Percentiles rank a stretch among this genome's conserved stretches.
These are phyloP conservation scores for Candoia aspera DNA, from an alignment of 2,113 vertebrate species.

Conservation along the genomic window DNA sequence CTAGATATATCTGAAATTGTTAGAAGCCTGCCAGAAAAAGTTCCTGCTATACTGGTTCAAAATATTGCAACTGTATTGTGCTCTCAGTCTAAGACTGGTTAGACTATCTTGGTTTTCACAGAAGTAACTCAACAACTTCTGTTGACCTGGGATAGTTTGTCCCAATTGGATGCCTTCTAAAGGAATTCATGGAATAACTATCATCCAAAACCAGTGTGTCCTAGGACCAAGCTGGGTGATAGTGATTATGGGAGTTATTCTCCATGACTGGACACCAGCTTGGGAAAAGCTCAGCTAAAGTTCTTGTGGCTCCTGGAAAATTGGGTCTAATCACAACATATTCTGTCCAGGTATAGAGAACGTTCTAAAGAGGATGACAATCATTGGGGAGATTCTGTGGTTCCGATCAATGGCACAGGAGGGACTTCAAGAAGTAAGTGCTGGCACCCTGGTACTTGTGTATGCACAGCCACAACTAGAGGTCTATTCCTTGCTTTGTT, in stretches of 20 bases:
- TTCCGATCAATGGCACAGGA: conserved; percentile 87
- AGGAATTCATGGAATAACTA: background rate
- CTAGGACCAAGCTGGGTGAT: background rate
- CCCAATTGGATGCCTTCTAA: background rate
- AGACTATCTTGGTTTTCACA: rapidly evolving
- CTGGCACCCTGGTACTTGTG: too few relatives aligned
- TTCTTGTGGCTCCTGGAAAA: background rate
- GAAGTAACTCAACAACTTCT: background rate
- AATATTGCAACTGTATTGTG: background rate
- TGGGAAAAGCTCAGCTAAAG: background rate
- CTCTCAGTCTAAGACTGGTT: background rate
- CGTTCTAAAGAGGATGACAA: conserved; percentile 91
- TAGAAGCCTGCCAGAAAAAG: background rate
- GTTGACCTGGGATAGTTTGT: background rate
- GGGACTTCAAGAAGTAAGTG: conserved; percentile 83
- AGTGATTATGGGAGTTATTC: background rate
- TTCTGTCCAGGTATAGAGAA: conserved; percentile 82
- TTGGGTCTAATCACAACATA: background rate
- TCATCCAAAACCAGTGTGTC: background rate
- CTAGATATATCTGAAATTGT: background rate
- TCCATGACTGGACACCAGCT: background rate
- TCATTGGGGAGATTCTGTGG: conserved; percentile 91
- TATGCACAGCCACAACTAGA: too few relatives aligned
- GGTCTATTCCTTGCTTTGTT: background rate
- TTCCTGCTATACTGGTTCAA: background rate